Percentiles rank a stretch among this genome's conserved stretches.
Conservation (phyloP, 1,140 invertebrate genomes). For the Reticulitermes speratus region DNA sequence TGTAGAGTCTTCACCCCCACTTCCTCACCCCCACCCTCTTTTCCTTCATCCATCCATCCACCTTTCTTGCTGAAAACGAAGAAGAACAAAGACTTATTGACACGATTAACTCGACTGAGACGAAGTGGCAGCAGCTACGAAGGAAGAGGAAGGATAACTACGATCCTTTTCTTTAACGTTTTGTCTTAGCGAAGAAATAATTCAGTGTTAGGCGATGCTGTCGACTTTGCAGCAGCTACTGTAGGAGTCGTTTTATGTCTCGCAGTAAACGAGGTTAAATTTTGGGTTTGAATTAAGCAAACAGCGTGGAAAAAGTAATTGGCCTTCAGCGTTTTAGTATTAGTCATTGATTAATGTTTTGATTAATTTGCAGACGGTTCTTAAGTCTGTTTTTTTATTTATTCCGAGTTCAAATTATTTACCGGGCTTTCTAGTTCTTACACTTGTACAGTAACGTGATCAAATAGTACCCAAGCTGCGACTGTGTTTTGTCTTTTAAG, state of each 20-base stretch:
- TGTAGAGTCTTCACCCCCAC: neutral
- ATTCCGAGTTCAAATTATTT: neutral
- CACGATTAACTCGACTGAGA: conserved; percentile 11
- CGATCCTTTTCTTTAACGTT: neutral
- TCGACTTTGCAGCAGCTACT: neutral
- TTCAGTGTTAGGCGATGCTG: neutral
- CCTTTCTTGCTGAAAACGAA: neutral
- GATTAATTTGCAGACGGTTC: neutral
- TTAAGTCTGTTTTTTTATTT: neutral
- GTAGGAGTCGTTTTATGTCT: neutral
- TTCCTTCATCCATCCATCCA: neutral
- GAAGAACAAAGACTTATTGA: conserved; percentile 16
- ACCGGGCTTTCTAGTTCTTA: neutral
- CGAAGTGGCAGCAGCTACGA: neutral
- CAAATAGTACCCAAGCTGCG: too few relatives aligned
- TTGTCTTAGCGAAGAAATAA: neutral
- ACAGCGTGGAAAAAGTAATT: neutral
- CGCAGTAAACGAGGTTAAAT: neutral
- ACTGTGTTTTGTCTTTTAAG: too few relatives aligned
- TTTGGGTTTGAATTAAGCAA: neutral
- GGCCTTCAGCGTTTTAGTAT: neutral
- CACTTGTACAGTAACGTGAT: neutral
- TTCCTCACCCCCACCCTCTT: neutral
- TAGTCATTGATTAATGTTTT: neutral
- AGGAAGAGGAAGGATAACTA: neutral